Conservation (phyloP, 92 coral and sea anemone genomes). For the Porites cylindrica region DNA sequence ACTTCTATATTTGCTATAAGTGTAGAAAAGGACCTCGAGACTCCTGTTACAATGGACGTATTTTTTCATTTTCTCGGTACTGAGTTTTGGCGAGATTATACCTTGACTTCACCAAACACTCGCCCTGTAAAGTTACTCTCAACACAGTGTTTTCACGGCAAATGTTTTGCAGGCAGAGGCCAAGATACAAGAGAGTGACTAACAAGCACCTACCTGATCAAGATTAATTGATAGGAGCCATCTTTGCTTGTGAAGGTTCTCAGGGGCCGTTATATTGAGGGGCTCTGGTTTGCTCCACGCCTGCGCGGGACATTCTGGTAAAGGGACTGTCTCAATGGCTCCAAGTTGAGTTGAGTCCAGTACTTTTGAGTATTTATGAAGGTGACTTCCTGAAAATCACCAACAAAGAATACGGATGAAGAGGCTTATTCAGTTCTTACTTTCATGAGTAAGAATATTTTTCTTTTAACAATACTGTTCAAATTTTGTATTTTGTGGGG, state of each 20-base stretch:
- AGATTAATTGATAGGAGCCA: constrained; percentile 82
- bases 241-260: constrained; percentile 84
- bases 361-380: constrained; percentile 97
- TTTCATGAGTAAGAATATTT: no score
- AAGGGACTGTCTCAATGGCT: constrained; percentile 84
- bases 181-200: no score
- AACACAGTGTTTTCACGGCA: no score
- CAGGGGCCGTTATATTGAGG: constrained; percentile 83
- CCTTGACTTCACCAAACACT: no score
- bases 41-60: no score
- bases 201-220: constrained; percentile 70
- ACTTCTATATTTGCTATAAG: no score
- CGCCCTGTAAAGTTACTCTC: no score
- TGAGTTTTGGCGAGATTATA: no score
- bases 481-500: background rate
- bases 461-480: background rate
- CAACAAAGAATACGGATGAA: background rate
- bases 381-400: constrained; percentile 80
- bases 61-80: no score
- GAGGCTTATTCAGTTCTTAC: background rate
- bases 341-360: constrained; percentile 86
- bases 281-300: constrained; percentile 92
- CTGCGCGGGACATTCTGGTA: constrained; percentile 83
- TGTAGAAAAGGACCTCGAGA: no score
- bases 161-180: no score